Evolutionary conservation across 2,797 vertebrate species (phyloP).

Genomic region (Galago senegalensis): DNA sequence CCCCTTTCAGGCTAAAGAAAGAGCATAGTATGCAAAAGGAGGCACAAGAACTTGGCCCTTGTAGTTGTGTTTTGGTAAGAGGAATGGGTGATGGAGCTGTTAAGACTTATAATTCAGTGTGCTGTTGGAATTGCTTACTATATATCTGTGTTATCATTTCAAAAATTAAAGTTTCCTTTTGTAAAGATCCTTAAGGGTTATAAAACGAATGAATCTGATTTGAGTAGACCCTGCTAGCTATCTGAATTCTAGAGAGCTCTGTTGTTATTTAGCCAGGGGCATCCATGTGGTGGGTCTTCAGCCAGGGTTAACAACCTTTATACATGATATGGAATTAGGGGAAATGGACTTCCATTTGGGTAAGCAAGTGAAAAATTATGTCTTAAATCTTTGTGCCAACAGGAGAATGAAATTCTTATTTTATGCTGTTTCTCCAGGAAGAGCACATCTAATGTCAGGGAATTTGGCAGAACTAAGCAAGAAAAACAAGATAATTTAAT

Average conservation of each 20-base stretch:
- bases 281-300: background rate
- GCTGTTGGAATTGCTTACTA: background rate
- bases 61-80: background rate
- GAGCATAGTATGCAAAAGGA: background rate
- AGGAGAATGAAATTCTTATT: background rate
- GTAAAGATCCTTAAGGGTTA: background rate
- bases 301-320: background rate
- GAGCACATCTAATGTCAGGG: background rate
- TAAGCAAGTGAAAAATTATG: slow-evolving; percentile 19
- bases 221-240: background rate
- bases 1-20: background rate
- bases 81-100: background rate
- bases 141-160: background rate
- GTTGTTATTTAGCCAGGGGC: background rate
- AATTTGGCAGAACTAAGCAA: slow-evolving; percentile 52
- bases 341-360: background rate
- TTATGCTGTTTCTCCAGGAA: slow-evolving; percentile 16
- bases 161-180: slow-evolving; percentile 15
- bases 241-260: background rate
- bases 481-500: slow-evolving; percentile 7
- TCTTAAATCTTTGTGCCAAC: background rate
- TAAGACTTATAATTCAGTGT: background rate
- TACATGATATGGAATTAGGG: background rate
- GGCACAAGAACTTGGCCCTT: background rate
- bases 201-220: background rate